Evolutionary conservation across 1,140 invertebrate species (phyloP), one percentile per base, ranked within the genome.

Genomic region (Dryas iulia): DNA sequence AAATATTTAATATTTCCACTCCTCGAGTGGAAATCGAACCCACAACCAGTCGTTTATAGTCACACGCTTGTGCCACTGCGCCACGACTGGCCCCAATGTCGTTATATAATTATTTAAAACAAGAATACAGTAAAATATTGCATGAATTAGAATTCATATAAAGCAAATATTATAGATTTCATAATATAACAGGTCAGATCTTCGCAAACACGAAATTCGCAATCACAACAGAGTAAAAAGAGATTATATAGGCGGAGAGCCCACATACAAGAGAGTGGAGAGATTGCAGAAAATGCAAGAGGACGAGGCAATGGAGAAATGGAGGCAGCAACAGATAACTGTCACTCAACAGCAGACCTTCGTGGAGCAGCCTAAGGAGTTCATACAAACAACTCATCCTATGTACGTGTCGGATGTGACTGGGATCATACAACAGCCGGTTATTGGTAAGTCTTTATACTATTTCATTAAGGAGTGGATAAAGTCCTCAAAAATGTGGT

Each of bases 161-260:
- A n/a, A n/a, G n/a, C n/a, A n/a, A n/a, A n/a, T n/a, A n/a, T n/a
- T n/a, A n/a, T n/a, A n/a, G n/a, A 18, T 64, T 24, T 23, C 1
- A 14, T 68, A 33, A 30, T 52, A 3, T 67, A 11, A 24, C 35
- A 91, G 89, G 72, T 89, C 86, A 0, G 89, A 91, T 47, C 73
- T 91, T 1, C 77, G 89, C 0, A 91, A 91, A 33, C 89, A 91
- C 73, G 87, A 90, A 54, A 89, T 91, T 26, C 77, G 83, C 0
- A 84, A 73, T 35, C 89, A 91, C 77, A 90, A 91, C 60, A 82
- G 89, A n/a, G 70, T 77, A 5, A 91, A 91, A 61, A 81, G 87
- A 5, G 86, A 89, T 54, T 91, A 90, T 61, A 73, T 89, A 2
- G 89, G 89, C 54, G 89, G 87, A 2, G 89, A 91, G 59, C 89